Evolutionary conservation across 2,113 vertebrate species (phyloP).

Genomic region (Pithys albifrons): DNA sequence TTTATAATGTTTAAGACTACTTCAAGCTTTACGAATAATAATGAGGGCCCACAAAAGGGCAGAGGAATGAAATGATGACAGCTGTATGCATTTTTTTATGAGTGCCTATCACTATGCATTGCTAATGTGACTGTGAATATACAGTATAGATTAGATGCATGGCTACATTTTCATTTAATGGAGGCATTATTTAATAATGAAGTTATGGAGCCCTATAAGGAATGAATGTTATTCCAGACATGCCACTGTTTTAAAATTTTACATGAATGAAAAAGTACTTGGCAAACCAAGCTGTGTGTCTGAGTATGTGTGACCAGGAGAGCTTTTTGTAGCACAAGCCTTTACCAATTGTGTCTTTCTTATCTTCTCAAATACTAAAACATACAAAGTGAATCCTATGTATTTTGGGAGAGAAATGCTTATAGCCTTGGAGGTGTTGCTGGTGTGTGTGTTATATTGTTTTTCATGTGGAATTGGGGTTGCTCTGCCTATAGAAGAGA

Average conservation of each 20-base stretch:
- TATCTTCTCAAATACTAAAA: neutral
- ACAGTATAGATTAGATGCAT: constrained; percentile 5
- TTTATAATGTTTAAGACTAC: constrained; percentile 57
- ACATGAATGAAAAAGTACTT: constrained; percentile 11
- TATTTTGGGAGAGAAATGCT: neutral
- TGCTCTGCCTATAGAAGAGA: neutral
- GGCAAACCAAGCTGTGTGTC: neutral
- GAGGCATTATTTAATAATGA: constrained; percentile 64
- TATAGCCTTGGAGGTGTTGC: neutral
- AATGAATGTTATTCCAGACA: constrained; percentile 51
- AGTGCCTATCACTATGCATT: constrained; percentile 33
- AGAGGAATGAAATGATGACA: constrained; percentile 39
- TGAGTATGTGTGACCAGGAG: neutral
- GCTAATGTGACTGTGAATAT: constrained; percentile 44
- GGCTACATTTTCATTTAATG: constrained; percentile 45
- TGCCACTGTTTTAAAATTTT: constrained; percentile 45
- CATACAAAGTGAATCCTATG: neutral
- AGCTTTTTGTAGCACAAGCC: neutral
- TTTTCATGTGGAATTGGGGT: neutral
- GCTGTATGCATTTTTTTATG: constrained; percentile 23
- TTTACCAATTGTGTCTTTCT: neutral
- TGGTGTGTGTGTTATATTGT: neutral
- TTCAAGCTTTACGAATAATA: constrained; percentile 66
- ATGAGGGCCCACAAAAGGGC: constrained; percentile 50
- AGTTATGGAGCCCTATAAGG: constrained; percentile 32